Evolutionary conservation across 2,113 vertebrate species (phyloP), one percentile per base, ranked within the genome.

Genomic region (Odobenus rosmarus): DNA sequence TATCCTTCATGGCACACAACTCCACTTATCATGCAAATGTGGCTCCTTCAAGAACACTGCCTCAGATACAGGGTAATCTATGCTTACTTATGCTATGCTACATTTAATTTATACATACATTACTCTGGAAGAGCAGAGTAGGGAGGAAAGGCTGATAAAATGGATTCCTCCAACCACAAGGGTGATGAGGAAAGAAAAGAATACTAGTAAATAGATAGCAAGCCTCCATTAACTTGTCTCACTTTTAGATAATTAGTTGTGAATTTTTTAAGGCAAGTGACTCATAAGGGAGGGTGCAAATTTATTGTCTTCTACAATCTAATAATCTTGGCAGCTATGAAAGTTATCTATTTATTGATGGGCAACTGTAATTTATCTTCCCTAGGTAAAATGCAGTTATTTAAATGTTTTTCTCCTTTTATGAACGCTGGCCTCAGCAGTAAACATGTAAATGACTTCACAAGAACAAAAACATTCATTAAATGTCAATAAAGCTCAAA

Each of bases 301-400:
- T 98, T 98, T 98, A 98, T 95, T 96, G 95, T 97, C 91, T 98
- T 98, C 87, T 59, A 33, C 98, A 97, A 98, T 94, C 97, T 98
- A 98, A 99, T 98, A 97, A 98, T 3, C 94, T 61, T 96, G 96
- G 98, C 88, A 97, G 98, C 2, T 1, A 97, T 15, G 86, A 98
- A 98, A 97, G 94, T 96, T 98, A 97, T 98, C 97, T 98, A 83
- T 98, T 98, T 98, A 98, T 90, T 97, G 98, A 98, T 95, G 96
- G 96, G 97, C 95, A 96, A 98, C 95, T 97, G 93, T 94, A 84
- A 94, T 97, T 98, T 98, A 94, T 94, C 97, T 97, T 96, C 95
- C 62, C 53, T 36, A 94, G 90, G 96, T 93, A 96, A 97, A 97
- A 98, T 86, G 62, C n/a, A 96, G 57, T 85, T 97, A 85, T 74